phyloP scores from a whole-genome alignment of 2,888 invertebrate genomes.

The Troides oblongomaculatus region DNA sequence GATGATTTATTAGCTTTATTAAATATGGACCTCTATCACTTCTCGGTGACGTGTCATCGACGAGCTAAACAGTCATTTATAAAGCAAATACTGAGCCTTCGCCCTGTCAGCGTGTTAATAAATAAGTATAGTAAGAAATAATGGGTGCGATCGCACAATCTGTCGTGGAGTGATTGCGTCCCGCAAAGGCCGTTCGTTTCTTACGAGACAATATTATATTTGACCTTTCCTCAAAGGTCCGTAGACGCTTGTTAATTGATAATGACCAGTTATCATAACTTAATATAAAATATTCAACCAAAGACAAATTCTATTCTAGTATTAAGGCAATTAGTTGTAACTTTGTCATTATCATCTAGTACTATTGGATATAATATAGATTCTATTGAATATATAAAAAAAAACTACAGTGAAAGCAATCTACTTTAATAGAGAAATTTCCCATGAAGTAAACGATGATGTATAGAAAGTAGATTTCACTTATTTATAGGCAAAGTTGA shows the following conservation, averaged over 20 bases:
- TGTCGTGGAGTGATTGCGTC: conserved; percentile 3
- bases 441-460: no score
- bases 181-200: background rate
- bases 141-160: background rate
- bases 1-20: background rate
- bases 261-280: conserved; percentile 6
- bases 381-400: no score
- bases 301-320: no score
- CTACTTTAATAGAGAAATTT: no score
- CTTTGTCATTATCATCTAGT: no score
- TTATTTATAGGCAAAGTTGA: no score
- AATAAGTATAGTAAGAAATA: conserved; percentile 1
- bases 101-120: background rate
- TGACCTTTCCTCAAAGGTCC: conserved; percentile 10
- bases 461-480: no score
- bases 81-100: background rate
- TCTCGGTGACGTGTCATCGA: background rate
- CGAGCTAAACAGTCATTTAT: background rate
- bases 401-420: no score
- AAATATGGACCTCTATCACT: background rate
- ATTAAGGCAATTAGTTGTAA: no score
- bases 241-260: background rate
- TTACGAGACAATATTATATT: conserved; percentile 11
- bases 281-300: background rate
- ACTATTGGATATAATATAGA: no score